Conservation (phyloP, 2,113 vertebrate genomes). For the Takifugu bimaculatus region DNA sequence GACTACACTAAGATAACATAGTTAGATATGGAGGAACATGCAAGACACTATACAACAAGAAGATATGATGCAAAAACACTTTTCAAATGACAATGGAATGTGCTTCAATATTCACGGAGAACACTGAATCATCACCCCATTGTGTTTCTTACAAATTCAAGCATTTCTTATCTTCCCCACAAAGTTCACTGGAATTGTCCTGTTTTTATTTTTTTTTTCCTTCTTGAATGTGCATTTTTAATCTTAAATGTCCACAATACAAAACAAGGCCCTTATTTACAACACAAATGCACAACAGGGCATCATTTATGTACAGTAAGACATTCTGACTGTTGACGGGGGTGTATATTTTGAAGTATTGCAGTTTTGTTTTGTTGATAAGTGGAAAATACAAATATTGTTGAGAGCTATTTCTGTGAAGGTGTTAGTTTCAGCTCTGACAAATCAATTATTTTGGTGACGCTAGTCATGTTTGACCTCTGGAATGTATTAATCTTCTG, state of each 20-base stretch:
- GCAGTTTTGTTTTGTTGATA: background rate
- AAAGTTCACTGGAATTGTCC: background rate
- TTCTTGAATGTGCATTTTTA: conserved; percentile 51
- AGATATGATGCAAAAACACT: conserved; percentile 28
- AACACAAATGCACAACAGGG: conserved; percentile 53
- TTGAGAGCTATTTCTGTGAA: background rate
- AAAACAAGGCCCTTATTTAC: conserved; percentile 65
- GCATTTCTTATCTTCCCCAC: conserved; percentile 1
- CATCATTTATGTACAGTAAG: conserved; percentile 58
- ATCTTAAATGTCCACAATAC: conserved; percentile 48
- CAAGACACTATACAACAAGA: conserved; percentile 64
- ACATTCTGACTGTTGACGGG: conserved; percentile 20
- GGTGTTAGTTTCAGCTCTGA: background rate
- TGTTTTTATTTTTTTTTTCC: background rate
- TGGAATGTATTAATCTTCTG: conserved; percentile 46
- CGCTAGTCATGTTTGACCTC: conserved; percentile 42
- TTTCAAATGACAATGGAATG: conserved; percentile 32
- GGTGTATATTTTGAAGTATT: background rate
- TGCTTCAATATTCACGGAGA: conserved; percentile 6
- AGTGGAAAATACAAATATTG: background rate
- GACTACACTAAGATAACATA: conserved; percentile 69
- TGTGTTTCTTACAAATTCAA: conserved; percentile 6
- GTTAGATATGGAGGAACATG: conserved; percentile 65
- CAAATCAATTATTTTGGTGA: background rate
- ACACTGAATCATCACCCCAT: conserved; percentile 20